Evolutionary conservation across 37 sponge, comb jelly and placozoan genomes (phyloP).

Genomic region (Dysidea cf. avara): DNA sequence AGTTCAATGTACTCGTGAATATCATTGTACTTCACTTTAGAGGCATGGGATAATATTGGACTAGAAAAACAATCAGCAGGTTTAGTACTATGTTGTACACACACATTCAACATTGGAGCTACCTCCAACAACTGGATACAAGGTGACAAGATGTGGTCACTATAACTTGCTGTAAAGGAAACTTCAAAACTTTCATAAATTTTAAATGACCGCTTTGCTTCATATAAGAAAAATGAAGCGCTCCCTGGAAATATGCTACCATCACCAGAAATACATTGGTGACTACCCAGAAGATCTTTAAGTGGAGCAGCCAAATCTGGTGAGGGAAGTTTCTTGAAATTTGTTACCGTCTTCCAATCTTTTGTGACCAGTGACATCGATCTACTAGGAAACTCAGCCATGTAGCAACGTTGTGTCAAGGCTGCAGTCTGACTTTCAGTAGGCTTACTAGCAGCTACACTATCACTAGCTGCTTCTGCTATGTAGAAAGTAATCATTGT

Average conservation of each 20-base stretch:
- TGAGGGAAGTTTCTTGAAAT: constrained; percentile 24
- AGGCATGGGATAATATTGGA: constrained; percentile 31
- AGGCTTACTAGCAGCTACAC: no score
- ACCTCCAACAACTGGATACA: constrained; percentile 51
- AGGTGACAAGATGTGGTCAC: constrained; percentile 34
- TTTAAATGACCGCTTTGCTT: no score
- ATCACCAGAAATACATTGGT: no score
- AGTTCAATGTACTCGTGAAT: constrained; percentile 46
- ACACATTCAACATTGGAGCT: constrained; percentile 34
- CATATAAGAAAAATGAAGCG: no score
- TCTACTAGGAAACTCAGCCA: no score
- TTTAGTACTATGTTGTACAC: constrained; percentile 55
- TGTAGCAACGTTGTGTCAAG: no score
- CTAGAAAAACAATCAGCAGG: constrained; percentile 71
- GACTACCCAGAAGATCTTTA: neutral
- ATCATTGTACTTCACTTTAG: constrained; percentile 24
- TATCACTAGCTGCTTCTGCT: no score
- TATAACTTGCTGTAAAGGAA: neutral
- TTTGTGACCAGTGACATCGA: no score
- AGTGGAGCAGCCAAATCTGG: constrained; percentile 8
- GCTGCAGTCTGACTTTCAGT: no score
- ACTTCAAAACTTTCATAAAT: neutral
- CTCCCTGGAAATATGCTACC: no score
- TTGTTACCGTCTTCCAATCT: constrained; percentile 11
- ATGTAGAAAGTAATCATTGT: no score